Percentiles rank a stretch among this genome's conserved stretches.
Conservation (phyloP, 2,888 invertebrate genomes). For the Plebejus argus region DNA sequence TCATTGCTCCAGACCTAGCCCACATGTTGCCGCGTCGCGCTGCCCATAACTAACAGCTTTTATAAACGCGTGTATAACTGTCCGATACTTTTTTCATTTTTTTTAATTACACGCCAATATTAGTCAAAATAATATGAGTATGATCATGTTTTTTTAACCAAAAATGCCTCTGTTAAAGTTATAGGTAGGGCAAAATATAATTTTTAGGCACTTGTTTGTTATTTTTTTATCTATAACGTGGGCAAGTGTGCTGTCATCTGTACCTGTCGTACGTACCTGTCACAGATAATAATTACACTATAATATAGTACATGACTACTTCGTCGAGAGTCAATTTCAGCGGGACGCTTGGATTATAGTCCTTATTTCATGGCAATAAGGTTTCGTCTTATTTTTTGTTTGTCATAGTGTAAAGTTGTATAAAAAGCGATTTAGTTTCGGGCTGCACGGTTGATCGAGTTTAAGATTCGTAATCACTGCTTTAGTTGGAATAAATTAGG, state of each 20-base stretch:
- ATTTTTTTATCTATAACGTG: constrained; percentile 33
- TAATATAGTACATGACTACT: constrained; percentile 64
- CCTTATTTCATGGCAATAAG: constrained; percentile 47
- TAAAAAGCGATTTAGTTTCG: constrained; percentile 48
- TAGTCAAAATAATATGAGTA: not conserved
- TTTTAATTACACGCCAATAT: not conserved
- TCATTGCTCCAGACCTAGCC: constrained; percentile 79
- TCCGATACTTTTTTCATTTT: constrained; percentile 43
- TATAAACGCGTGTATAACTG: constrained; percentile 72
- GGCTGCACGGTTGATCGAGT: constrained; percentile 70
- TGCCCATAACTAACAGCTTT: constrained; percentile 57
- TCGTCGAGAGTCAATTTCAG: constrained; percentile 49
- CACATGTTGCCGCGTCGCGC: constrained; percentile 74
- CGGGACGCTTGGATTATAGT: constrained; percentile 39
- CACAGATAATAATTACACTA: constrained; percentile 76
- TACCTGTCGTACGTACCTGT: constrained; percentile 68
- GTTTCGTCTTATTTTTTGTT: constrained; percentile 39
- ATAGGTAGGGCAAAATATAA: not conserved
- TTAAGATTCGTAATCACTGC: constrained; percentile 64
- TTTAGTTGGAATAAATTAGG: constrained; percentile 60
- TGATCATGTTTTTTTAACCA: not conserved
- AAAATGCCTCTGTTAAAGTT: not conserved
- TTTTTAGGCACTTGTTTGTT: constrained; percentile 18
- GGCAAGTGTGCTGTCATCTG: constrained; percentile 58
- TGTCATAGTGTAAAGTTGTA: constrained; percentile 14